Percentiles rank a stretch among this genome's conserved stretches.
Evolutionary conservation across 2,888 invertebrate species (phyloP).

Genomic region (Smittia aterrima): DNA sequence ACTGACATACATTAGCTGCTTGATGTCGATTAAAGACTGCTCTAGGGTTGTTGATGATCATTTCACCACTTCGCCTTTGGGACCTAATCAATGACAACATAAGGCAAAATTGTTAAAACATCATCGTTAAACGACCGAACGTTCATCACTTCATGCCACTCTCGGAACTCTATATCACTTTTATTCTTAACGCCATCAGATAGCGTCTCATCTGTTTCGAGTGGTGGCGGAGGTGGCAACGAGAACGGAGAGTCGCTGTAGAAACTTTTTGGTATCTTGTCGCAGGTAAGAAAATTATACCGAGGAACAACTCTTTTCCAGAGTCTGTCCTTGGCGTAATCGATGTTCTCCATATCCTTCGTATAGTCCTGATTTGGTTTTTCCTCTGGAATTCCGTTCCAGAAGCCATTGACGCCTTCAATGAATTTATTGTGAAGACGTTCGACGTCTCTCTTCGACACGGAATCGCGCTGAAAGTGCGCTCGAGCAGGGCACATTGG

Average conservation of each 20-base stretch:
- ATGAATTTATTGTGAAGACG: conserved; percentile 57
- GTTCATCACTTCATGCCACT: conserved; percentile 88
- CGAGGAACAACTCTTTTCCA: conserved; percentile 50
- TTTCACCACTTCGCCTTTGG: neutral
- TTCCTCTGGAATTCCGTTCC: conserved; percentile 51
- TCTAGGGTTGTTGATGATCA: too few relatives aligned
- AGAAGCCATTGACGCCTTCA: conserved; percentile 63
- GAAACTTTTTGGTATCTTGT: conserved; percentile 49
- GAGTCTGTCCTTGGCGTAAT: conserved; percentile 42
- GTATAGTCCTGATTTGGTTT: neutral
- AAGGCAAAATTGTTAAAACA: conserved; percentile 88
- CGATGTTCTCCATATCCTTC: conserved; percentile 32
- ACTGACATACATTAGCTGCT: too few relatives aligned
- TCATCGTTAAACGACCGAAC: conserved; percentile 72
- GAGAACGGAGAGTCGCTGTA: conserved; percentile 26
- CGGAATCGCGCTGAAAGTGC: conserved; percentile 11
- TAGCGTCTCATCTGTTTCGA: neutral
- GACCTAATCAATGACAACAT: conserved; percentile 90
- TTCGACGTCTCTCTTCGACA: neutral
- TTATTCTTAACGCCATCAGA: conserved; percentile 43
- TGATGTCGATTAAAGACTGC: too few relatives aligned
- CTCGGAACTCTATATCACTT: conserved; percentile 63
- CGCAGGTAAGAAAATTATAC: conserved; percentile 49
- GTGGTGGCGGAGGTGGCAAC: neutral
- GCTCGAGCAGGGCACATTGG: conserved; percentile 49